phyloP scores from a whole-genome alignment of 2,113 vertebrate genomes.

The Phalacrocorax carbo region DNA sequence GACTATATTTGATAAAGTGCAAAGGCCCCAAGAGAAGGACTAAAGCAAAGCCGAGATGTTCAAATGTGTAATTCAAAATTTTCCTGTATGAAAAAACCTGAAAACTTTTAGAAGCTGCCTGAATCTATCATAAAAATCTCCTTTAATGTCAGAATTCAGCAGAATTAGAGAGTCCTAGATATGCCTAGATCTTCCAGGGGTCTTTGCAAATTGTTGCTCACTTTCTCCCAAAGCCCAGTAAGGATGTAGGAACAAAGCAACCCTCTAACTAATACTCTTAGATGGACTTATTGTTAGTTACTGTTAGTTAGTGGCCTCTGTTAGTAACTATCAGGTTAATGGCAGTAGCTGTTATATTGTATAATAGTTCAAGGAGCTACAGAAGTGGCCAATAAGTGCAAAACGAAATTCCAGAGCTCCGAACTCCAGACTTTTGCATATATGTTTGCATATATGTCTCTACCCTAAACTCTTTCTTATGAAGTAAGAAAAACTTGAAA shows the following conservation, averaged over 20 bases:
- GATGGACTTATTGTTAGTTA: not conserved
- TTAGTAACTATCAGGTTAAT: not conserved
- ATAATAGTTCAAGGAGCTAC: not conserved
- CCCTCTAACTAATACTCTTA: not conserved
- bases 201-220: not conserved
- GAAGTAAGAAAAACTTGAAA: not conserved
- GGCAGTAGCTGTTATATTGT: not conserved
- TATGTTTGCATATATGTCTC: accelerated
- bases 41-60: not conserved
- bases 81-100: not conserved
- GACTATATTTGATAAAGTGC: not conserved
- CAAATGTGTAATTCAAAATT: not conserved
- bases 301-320: not conserved
- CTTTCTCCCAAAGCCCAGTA: not conserved
- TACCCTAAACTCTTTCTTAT: not conserved
- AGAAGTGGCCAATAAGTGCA: not conserved
- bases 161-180: not conserved
- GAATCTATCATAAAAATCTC: not conserved
- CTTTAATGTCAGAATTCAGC: not conserved
- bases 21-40: not conserved
- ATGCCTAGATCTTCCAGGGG: not conserved
- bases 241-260: not conserved
- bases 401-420: not conserved
- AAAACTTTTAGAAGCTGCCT: not conserved
- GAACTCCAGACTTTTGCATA: not conserved